These are phyloP conservation scores for Oscheius onirici DNA, from an alignment of 2,888 invertebrate genomes.

Conservation along the genomic window DNA sequence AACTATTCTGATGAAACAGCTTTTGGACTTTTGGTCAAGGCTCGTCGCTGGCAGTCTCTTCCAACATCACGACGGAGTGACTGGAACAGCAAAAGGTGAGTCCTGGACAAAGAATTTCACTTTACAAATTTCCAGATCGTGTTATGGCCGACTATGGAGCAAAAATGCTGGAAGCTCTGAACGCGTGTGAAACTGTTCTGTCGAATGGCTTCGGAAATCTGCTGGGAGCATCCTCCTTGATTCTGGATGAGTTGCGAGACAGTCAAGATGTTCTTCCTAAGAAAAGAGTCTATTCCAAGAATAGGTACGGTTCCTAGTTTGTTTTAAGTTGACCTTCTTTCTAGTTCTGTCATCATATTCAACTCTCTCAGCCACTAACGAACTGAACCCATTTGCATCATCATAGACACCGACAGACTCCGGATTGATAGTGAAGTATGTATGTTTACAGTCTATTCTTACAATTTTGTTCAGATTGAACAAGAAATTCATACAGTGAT, in stretches of 20 bases:
- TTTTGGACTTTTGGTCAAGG: conserved; percentile 30
- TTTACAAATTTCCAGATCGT: conserved; percentile 59
- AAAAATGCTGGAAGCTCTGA: conserved; percentile 81
- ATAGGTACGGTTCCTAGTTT: conserved; percentile 36
- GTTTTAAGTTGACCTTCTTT: no score
- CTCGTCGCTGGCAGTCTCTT: conserved; percentile 78
- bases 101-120: conserved; percentile 78
- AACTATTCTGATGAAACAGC: conserved; percentile 13
- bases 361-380: conserved; percentile 83
- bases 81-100: conserved; percentile 93
- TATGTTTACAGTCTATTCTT: no score
- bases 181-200: conserved; percentile 66
- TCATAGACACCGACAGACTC: conserved; percentile 76
- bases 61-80: conserved; percentile 97
- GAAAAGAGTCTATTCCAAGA: conserved; percentile 74
- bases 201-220: conserved; percentile 41
- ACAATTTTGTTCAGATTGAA: no score
- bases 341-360: conserved; percentile 79
- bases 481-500: no score
- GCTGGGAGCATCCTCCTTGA: conserved; percentile 59
- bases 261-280: conserved; percentile 78
- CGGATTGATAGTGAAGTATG: no score
- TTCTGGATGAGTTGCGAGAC: conserved; percentile 45
- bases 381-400: conserved; percentile 83
- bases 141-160: no score